Evolutionary conservation across 2,888 invertebrate genomes (phyloP).

Genomic region (Anoplius nigerrimus): DNA sequence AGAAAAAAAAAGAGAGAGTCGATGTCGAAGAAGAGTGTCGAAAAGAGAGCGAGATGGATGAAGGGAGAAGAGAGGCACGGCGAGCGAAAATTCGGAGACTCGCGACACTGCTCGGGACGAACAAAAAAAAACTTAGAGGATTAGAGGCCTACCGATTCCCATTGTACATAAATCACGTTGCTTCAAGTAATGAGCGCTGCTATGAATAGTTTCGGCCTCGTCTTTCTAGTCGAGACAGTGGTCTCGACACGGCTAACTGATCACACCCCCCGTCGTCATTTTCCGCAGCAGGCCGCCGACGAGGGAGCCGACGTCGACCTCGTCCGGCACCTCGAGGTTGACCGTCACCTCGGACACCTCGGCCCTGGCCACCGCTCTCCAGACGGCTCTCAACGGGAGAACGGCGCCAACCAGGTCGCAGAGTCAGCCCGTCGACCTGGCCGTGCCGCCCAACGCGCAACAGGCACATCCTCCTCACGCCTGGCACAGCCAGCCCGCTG

Average conservation of each 20-base stretch:
- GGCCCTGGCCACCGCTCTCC: conserved; percentile 67
- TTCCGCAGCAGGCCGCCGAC: conserved; percentile 63
- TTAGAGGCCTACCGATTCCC: conserved; percentile 61
- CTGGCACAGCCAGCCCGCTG: conserved; percentile 72
- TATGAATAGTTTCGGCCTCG: conserved; percentile 39
- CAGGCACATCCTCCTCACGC: conserved; percentile 61
- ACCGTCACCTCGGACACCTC: conserved; percentile 71
- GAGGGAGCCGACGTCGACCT: conserved; percentile 67
- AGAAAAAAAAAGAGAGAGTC: conserved; percentile 28
- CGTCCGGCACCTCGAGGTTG: conserved; percentile 68
- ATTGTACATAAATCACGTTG: conserved; percentile 64
- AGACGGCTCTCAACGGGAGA: conserved; percentile 66
- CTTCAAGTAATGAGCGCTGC: conserved; percentile 63
- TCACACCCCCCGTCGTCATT: conserved; percentile 13
- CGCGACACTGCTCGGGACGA: conserved; percentile 61
- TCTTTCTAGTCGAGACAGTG: conserved; percentile 1
- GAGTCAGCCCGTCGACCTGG: conserved; percentile 75
- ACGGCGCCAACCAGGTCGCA: conserved; percentile 74
- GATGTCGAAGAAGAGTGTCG: conserved; percentile 34
- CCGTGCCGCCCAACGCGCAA: conserved; percentile 61
- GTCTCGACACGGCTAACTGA: not conserved
- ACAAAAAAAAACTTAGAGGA: conserved; percentile 63
- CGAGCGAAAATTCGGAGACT: conserved; percentile 8
- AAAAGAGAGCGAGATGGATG: too few species aligned
- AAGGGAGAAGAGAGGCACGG: not conserved